Percentiles rank a stretch among this genome's conserved stretches.
phyloP scores from a whole-genome alignment of 2,797 vertebrate genomes.

The Argentina silus region DNA sequence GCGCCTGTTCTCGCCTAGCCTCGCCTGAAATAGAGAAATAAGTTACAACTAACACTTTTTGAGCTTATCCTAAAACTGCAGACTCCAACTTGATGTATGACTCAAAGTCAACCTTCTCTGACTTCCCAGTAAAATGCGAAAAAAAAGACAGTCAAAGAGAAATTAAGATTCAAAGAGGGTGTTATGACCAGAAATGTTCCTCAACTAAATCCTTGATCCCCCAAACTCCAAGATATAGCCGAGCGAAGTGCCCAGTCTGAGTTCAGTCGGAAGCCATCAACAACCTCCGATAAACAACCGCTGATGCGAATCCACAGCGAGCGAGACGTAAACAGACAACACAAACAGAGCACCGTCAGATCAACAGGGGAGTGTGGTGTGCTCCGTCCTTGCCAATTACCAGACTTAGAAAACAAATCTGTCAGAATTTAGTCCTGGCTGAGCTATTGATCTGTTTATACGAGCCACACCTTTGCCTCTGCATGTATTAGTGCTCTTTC shows the following conservation, averaged over 20 bases:
- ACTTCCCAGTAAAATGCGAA: not conserved
- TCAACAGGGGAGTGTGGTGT: not conserved
- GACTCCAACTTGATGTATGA: not conserved
- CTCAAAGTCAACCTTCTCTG: not conserved
- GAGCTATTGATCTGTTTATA: slow-evolving; percentile 69
- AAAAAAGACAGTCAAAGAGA: not conserved
- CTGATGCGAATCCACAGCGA: not conserved
- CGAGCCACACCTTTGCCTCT: slow-evolving; percentile 7
- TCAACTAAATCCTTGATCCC: not conserved
- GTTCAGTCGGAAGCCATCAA: not conserved
- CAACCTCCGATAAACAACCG: not conserved
- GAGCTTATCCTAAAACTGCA: not conserved
- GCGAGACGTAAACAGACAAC: not conserved
- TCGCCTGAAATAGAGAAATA: not conserved
- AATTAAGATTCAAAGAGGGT: not conserved
- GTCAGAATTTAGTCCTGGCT: slow-evolving; percentile 57
- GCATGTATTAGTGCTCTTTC: not conserved
- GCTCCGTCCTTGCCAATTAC: slow-evolving; percentile 54
- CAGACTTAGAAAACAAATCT: slow-evolving; percentile 57
- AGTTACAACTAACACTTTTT: not conserved
- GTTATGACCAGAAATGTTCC: not conserved
- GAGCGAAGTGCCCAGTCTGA: not conserved
- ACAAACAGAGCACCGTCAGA: not conserved
- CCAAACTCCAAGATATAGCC: not conserved
- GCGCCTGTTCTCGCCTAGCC: no score